Conservation (phyloP, 2,888 invertebrate genomes). For the Leucophenga montana region DNA sequence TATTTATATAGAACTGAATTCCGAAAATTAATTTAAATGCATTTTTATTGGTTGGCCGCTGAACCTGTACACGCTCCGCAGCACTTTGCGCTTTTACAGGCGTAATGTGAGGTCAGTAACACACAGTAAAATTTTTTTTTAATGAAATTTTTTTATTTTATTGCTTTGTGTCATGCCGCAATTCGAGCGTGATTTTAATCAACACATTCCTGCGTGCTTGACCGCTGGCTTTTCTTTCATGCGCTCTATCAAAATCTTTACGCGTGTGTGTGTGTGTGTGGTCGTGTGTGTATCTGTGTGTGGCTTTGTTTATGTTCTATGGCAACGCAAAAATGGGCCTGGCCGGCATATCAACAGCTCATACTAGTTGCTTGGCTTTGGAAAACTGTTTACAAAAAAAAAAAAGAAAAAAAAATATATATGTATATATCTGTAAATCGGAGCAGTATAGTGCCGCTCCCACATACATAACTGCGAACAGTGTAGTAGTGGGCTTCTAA, state of each 20-base stretch:
- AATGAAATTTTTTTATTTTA: neutral
- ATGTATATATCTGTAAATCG: too few relatives aligned
- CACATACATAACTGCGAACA: conserved; percentile 13
- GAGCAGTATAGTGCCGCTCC: conserved; percentile 11
- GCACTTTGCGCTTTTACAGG: conserved; percentile 42
- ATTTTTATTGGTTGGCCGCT: conserved; percentile 30
- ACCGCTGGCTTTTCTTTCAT: conserved; percentile 4
- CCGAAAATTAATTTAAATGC: neutral
- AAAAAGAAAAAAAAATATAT: too few relatives aligned
- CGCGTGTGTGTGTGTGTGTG: neutral
- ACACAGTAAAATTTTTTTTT: conserved; percentile 19
- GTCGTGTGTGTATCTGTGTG: neutral
- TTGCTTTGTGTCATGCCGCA: conserved; percentile 16
- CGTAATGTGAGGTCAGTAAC: conserved; percentile 66
- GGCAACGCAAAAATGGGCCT: conserved; percentile 7
- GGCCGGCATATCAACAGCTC: neutral
- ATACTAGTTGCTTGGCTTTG: conserved; percentile 38
- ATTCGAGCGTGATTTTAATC: conserved; percentile 18
- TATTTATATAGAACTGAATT: neutral
- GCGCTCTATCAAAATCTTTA: neutral
- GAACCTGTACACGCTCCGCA: conserved; percentile 54
- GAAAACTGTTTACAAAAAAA: conserved; percentile 34
- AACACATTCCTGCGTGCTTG: conserved; percentile 8
- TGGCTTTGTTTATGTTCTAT: conserved; percentile 6
- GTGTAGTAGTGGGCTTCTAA: too few relatives aligned